Evolutionary conservation across 2,113 vertebrate species (phyloP).

Genomic region (Accipiter virgatus): DNA sequence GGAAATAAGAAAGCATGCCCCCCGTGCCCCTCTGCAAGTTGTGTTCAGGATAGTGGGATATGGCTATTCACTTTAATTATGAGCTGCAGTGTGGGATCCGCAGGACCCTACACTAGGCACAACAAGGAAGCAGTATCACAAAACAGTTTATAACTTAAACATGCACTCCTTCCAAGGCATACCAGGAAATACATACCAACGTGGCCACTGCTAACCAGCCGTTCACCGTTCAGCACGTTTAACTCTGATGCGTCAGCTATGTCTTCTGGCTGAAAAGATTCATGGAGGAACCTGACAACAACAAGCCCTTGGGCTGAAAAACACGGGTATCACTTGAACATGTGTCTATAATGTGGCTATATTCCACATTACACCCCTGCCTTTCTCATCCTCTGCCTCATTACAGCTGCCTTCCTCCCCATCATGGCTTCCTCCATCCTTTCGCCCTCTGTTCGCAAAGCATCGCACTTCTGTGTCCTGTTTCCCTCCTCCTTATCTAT

Average conservation of each 20-base stretch:
- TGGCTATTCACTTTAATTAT: neutral
- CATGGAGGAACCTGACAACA: neutral
- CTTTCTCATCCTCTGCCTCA: neutral
- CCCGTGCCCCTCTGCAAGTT: neutral
- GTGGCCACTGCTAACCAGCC: neutral
- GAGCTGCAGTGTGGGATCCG: neutral
- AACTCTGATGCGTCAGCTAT: neutral
- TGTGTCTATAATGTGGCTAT: rapidly evolving
- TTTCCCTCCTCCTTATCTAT: neutral
- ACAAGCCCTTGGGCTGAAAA: neutral
- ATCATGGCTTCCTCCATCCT: neutral
- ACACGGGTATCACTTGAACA: rapidly evolving
- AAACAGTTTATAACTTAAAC: neutral
- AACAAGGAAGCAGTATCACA: neutral
- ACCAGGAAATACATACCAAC: neutral
- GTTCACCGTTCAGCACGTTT: neutral
- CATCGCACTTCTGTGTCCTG: neutral
- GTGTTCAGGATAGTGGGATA: neutral
- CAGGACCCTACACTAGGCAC: neutral
- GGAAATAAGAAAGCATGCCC: neutral
- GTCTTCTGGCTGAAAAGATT: neutral
- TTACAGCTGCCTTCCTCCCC: neutral
- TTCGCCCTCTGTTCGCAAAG: neutral
- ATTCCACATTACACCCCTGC: neutral
- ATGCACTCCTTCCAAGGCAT: neutral